Conservation (phyloP, 2,797 vertebrate genomes). For the Liparis tanakae region DNA sequence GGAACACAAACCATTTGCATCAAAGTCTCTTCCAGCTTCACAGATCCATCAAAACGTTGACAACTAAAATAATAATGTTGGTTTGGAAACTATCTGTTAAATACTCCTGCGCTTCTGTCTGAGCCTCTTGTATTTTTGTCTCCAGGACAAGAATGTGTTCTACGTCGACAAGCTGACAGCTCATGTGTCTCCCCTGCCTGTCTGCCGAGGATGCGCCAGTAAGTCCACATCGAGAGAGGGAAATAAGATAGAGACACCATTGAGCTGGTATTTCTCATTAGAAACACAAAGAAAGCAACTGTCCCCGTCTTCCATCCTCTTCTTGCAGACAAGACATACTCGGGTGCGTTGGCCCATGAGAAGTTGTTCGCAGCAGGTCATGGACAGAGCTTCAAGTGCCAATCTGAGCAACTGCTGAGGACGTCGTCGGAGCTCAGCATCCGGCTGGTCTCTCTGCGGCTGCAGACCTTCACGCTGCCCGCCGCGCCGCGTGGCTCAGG, state of each 20-base stretch:
- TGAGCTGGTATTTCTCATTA: not conserved
- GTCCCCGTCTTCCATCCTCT: not conserved
- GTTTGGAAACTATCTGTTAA: not conserved
- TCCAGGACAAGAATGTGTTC: constrained; percentile 73
- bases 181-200: constrained; percentile 68
- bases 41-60: not conserved
- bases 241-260: not conserved
- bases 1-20: not conserved
- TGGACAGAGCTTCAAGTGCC: constrained; percentile 86
- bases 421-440: constrained; percentile 79
- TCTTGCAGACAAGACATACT: constrained; percentile 78
- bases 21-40: not conserved
- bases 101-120: not conserved
- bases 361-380: constrained; percentile 78
- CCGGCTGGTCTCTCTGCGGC: constrained; percentile 80
- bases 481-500: constrained; percentile 83
- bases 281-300: not conserved
- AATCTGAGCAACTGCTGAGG: constrained; percentile 76
- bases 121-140: not conserved
- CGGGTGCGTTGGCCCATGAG: constrained; percentile 56
- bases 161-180: constrained; percentile 78
- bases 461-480: constrained; percentile 87
- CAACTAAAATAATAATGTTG: not conserved
- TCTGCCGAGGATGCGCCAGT: constrained; percentile 78
- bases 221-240: constrained; percentile 30